Percentiles rank a stretch among this genome's conserved stretches.
Evolutionary conservation across 2,113 vertebrate genomes (phyloP).

Genomic region (Hydrolagus affinis): DNA sequence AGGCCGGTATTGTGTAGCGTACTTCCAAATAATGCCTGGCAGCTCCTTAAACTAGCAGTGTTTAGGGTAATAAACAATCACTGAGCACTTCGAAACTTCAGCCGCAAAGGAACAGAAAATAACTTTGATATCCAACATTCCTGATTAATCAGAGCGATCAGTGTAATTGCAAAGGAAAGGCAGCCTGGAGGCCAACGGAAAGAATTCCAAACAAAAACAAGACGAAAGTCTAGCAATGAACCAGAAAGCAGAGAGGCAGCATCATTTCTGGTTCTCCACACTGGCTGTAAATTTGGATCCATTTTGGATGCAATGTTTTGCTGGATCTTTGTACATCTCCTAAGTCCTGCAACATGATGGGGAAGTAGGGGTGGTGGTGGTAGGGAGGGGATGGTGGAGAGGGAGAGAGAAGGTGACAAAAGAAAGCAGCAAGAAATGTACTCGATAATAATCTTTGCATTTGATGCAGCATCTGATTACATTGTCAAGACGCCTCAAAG

Average conservation of each 20-base stretch:
- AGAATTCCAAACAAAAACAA: not conserved
- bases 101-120: not conserved
- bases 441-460: no score
- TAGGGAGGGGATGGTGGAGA: no score
- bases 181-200: not conserved
- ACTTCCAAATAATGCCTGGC: not conserved
- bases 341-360: no score
- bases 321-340: no score
- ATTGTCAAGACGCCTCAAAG: no score
- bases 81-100: not conserved
- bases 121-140: constrained; percentile 20
- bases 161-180: not conserved
- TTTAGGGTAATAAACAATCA: not conserved
- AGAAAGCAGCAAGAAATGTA: no score
- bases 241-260: not conserved
- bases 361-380: no score
- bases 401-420: no score
- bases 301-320: no score
- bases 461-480: no score
- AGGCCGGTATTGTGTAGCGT: not conserved
- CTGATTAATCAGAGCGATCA: constrained; percentile 25
- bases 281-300: not conserved
- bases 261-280: not conserved
- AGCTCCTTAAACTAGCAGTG: not conserved
- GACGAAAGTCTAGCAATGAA: not conserved